Conservation (phyloP, 1,140 invertebrate genomes). For the Orchestia grillus region DNA sequence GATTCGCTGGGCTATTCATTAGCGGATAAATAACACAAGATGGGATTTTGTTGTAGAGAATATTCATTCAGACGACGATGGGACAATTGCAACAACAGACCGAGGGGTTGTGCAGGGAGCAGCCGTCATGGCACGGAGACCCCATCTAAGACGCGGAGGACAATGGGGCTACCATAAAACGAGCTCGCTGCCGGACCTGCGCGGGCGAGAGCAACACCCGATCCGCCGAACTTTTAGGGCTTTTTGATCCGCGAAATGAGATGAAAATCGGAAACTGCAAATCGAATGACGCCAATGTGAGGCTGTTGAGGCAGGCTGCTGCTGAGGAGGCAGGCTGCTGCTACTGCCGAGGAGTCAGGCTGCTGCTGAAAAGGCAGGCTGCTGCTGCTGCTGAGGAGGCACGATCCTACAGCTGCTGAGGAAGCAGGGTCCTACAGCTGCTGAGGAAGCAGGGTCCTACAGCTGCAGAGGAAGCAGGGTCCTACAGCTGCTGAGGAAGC, state of each 20-base stretch:
- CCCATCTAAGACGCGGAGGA: not conserved
- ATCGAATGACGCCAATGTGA: not conserved
- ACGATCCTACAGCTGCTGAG: no score
- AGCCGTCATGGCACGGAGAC: no score
- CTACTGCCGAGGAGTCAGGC: no score
- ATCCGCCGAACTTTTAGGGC: not conserved
- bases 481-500: not conserved
- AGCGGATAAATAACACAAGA: no score
- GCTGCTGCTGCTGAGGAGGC: not conserved
- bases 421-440: not conserved
- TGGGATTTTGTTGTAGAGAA: no score
- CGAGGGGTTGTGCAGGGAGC: no score
- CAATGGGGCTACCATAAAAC: not conserved
- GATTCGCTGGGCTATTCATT: no score
- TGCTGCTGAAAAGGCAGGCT: not conserved
- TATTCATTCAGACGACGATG: no score
- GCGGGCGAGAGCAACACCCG: not conserved
- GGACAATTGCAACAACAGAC: no score
- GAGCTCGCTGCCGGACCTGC: not conserved
- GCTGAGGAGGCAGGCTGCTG: not conserved
- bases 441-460: no score
- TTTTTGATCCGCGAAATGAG: not conserved
- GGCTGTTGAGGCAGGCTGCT: not conserved
- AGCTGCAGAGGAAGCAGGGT: not conserved
- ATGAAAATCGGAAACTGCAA: conserved; percentile 8